These are phyloP conservation scores for Pseudomyrmex pallidus DNA, from an alignment of 1,140 invertebrate species.

Conservation along the genomic window DNA sequence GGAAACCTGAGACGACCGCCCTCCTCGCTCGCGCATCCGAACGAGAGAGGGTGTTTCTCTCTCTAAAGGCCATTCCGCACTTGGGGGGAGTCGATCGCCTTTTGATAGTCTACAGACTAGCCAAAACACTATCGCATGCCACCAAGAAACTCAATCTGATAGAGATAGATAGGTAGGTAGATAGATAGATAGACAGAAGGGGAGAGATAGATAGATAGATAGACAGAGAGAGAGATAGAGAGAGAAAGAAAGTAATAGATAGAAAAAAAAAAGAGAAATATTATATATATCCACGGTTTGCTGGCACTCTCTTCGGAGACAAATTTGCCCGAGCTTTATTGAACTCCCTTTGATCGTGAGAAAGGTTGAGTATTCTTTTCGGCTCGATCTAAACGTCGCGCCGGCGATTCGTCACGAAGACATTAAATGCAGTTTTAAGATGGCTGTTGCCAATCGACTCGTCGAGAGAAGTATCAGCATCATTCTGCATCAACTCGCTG, in stretches of 20 bases:
- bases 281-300: constrained; percentile 38
- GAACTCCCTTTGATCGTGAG: constrained; percentile 13
- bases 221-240: constrained; percentile 58
- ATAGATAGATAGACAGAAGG: constrained; percentile 11
- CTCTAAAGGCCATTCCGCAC: constrained; percentile 65
- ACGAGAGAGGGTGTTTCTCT: constrained; percentile 58
- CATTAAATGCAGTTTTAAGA: background rate
- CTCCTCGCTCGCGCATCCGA: constrained; percentile 55
- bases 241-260: constrained; percentile 47
- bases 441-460: background rate
- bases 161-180: constrained; percentile 38
- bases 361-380: constrained; percentile 20
- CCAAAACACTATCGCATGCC: constrained; percentile 78
- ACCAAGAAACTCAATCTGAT: constrained; percentile 76
- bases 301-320: constrained; percentile 42
- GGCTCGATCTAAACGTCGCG: constrained; percentile 6
- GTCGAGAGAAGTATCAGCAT: constrained; percentile 48
- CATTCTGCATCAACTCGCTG: constrained; percentile 57
- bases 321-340: constrained; percentile 11
- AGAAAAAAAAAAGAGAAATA: constrained; percentile 63
- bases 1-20: constrained; percentile 34
- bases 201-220: constrained; percentile 34
- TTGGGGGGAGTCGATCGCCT: constrained; percentile 30
- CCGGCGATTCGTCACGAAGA: constrained; percentile 20
- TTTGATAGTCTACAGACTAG: constrained; percentile 67